phyloP scores from a whole-genome alignment of 1,140 invertebrate genomes.

The Drosophila malerkotliana region DNA sequence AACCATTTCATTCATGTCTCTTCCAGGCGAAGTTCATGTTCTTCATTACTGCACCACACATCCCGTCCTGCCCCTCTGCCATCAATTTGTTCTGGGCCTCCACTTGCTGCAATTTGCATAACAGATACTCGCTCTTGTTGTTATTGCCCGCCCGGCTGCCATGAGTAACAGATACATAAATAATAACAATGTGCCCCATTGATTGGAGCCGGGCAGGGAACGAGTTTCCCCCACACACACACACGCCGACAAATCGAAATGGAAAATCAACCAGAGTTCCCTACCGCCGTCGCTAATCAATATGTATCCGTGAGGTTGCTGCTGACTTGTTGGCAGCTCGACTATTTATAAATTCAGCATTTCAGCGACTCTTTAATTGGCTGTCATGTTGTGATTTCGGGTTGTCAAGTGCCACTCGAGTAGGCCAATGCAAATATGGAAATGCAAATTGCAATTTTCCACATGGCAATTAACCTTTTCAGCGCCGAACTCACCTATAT shows the following conservation, averaged over 20 bases:
- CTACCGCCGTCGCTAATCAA: slow-evolving; percentile 43
- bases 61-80: slow-evolving; percentile 16
- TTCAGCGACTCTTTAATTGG: slow-evolving; percentile 74
- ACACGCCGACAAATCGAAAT: slow-evolving; percentile 42
- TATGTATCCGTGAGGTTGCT: slow-evolving; percentile 43
- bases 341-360: slow-evolving; percentile 52
- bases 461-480: slow-evolving; percentile 46
- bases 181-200: slow-evolving; percentile 75
- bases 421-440: slow-evolving; percentile 12
- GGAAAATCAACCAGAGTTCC: slow-evolving; percentile 53
- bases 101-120: slow-evolving; percentile 65
- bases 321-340: slow-evolving; percentile 30
- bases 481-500: neutral
- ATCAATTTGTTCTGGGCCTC: slow-evolving; percentile 60
- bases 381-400: slow-evolving; percentile 79
- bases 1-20: slow-evolving; percentile 50
- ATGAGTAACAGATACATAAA: slow-evolving; percentile 79
- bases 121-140: slow-evolving; percentile 43
- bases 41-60: slow-evolving; percentile 45
- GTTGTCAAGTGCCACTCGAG: slow-evolving; percentile 55
- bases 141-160: slow-evolving; percentile 60
- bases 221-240: slow-evolving; percentile 49
- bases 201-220: slow-evolving; percentile 62
- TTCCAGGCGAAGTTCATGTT: slow-evolving; percentile 55
- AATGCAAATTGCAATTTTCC: slow-evolving; percentile 33